Evolutionary conservation across 2,797 vertebrate genomes (phyloP), one percentile per base, ranked within the genome.

Genomic region (Falco columbarius): DNA sequence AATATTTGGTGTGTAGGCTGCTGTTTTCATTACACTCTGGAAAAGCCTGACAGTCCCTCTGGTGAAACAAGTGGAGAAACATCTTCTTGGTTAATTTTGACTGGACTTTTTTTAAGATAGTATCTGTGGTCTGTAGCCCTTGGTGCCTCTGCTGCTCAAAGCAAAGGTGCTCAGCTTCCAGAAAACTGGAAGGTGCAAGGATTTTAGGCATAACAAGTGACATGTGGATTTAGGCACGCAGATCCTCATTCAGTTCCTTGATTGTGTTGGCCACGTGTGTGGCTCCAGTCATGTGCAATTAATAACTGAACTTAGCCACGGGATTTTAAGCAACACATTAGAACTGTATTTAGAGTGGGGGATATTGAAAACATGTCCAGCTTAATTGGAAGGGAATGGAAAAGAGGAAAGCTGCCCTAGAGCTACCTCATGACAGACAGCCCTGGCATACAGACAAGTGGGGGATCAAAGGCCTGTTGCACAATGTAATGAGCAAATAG

Each of bases 401-500:
- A 81, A 79, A 88, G 36, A 75, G 27, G 63, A 94, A 86, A 91
- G 24, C 63, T 68, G 95, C 68, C 40, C 74, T 55, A 72, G 71
- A 74, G 74, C 23, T 79, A 56, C 75, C 58, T 74, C 34, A 16
- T 13, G 17, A 34, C 59, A 92, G 82, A 67, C 71, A 81, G 32
- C 21, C 24, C 26, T 83, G 93, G 74, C 62, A 86, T 51, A 61
- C 20, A 72, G 49, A 89, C 17, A 46, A 82, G 58, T 1, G 0
- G 23, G 34, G 29, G 38, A 90, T 94, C 89, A 84, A 91, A 94
- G 86, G 56, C 61, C 67, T 91, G 5, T 88, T 92, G 61, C 72
- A 79, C 71, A 94, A 92, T 18, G 36, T 94, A 95, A 84, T 61
- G 65, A 88, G 82, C 90, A 96, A 96, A 95, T 73, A 93, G 73